Base-by-base conservation (phyloP, 1,140 invertebrate species). In the Radopholus similis region DNA sequence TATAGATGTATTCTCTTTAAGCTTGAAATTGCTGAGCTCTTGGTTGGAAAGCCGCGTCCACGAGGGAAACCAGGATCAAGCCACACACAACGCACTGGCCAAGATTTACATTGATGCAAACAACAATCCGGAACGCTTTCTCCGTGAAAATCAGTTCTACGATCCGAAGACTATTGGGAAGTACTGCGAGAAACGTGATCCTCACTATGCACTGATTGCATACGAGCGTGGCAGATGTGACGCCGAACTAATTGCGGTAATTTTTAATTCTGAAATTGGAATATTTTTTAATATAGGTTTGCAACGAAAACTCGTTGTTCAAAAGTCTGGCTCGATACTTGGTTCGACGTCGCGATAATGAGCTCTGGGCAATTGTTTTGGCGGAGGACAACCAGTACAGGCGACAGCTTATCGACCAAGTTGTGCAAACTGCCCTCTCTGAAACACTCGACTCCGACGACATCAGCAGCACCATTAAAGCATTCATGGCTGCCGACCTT, bases 31-130 rank as follows among this genome's bases (percentile, higher is more conserved):
- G 21, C 84, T 99, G 6, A 85, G 96, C 13, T 92, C 94, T 0
- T 99, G 95, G 95, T 84, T 99, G 71, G 96, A 99, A 83, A 94
- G 90, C 4, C 88, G 95, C 59, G 90, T 81, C 26, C 95, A 97
- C 82, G 96, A 99, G 82, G 93, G 92, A 21, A 92, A 91, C 77
- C 89, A 89, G 28, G 96, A 99, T 81, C 90, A 95, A 26, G 95
- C 95, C 5, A 98, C 96, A 0, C 96, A 99, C 84, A 99, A 99
- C 86, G 96, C 96, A 3, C 84, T 99, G 59, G 96, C 95, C 55
- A 99, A 99, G 84, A 99, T 99, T 76, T 98, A 99, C 86, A 99
- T 99, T 75, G 96, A 99, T 83, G 93, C 93, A 66, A 99, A 99
- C 84, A 98, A 98, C 80, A 98, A 98, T 85, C 93, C 96, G 1